These are phyloP conservation scores for Coturnix japonica DNA, from an alignment of 2,113 vertebrate genomes.

Conservation along the genomic window DNA sequence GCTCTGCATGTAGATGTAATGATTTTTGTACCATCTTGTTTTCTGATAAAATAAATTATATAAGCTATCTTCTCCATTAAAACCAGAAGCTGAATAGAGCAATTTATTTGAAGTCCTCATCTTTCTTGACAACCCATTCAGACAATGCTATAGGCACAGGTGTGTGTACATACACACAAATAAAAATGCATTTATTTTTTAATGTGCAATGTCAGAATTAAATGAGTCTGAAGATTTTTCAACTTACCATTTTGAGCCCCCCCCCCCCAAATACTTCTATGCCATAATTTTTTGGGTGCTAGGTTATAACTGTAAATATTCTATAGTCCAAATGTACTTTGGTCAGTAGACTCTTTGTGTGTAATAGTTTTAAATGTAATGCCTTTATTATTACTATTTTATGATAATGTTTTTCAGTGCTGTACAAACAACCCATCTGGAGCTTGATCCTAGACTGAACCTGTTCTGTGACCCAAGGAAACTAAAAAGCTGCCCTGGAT, in stretches of 20 bases:
- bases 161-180: too few species aligned
- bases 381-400: background rate
- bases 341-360: background rate
- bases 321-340: background rate
- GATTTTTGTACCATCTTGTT: background rate
- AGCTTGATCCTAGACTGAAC: background rate
- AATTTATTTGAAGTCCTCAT: background rate
- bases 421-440: background rate
- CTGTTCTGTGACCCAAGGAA: background rate
- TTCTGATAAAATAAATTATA: constrained; percentile 10
- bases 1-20: background rate
- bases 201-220: background rate
- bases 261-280: background rate
- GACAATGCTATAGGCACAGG: background rate
- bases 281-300: background rate
- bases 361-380: background rate
- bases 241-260: background rate
- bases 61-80: background rate
- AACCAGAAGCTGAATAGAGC: background rate
- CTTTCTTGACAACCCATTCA: background rate
- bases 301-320: background rate
- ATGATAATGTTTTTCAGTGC: background rate
- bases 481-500: background rate
- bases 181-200: background rate
- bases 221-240: background rate